Evolutionary conservation across 2,888 invertebrate genomes (phyloP).

Genomic region (Drosophila pseudotalamancana): DNA sequence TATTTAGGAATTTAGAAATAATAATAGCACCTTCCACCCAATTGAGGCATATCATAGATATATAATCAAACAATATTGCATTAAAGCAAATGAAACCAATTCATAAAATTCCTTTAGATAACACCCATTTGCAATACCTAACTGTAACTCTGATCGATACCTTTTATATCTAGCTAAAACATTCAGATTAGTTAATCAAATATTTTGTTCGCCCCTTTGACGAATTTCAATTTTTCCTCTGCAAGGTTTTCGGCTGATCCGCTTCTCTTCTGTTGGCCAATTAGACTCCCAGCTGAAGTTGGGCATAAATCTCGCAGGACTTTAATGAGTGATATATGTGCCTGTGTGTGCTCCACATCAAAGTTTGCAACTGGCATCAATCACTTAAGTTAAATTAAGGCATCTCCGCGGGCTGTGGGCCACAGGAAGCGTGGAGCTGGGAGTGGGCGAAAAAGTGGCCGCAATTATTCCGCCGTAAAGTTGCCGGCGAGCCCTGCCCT

Average conservation of each 20-base stretch:
- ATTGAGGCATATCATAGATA: no score
- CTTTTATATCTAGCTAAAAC: no score
- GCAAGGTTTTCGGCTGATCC: neutral
- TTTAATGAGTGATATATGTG: conserved; percentile 14
- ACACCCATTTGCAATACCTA: no score
- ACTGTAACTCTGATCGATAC: no score
- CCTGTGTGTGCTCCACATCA: conserved; percentile 14
- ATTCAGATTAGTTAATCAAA: no score
- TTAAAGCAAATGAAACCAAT: no score
- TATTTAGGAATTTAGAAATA: no score
- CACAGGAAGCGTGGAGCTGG: neutral
- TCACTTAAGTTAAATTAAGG: conserved; percentile 63
- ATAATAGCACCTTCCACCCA: no score
- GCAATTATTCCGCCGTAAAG: conserved; percentile 47
- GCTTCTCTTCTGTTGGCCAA: conserved; percentile 1
- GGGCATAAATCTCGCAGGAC: conserved; percentile 38
- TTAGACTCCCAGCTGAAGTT: conserved; percentile 8
- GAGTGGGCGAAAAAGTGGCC: neutral
- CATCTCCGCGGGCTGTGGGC: conserved; percentile 18
- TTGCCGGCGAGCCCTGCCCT: conserved; percentile 23
- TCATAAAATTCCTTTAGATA: no score
- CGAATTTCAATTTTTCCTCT: neutral
- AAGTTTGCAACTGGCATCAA: conserved; percentile 61
- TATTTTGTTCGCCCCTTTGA: neutral
- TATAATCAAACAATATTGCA: no score